These are phyloP conservation scores for Australoheros facetus DNA, from an alignment of 2,797 vertebrate species.

Conservation along the genomic window DNA sequence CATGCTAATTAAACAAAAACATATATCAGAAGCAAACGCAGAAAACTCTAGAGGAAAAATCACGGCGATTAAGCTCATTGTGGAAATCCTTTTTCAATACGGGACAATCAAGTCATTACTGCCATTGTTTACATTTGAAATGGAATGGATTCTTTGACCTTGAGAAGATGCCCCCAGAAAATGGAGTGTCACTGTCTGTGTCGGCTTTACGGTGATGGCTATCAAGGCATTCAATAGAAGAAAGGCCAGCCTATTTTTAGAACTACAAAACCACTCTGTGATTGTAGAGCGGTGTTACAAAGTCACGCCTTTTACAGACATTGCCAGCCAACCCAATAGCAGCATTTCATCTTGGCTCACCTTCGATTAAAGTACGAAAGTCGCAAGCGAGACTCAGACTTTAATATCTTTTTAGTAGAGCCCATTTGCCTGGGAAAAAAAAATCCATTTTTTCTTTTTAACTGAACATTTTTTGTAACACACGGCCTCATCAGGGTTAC, in stretches of 20 bases:
- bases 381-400: not conserved
- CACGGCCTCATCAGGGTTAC: not conserved
- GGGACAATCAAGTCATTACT: constrained; percentile 1
- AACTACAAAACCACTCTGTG: not conserved
- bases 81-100: not conserved
- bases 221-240: not conserved
- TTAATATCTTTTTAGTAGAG: not conserved
- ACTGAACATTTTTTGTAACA: not conserved
- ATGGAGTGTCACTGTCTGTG: not conserved
- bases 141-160: constrained; percentile 3
- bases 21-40: not conserved
- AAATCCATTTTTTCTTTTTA: not conserved
- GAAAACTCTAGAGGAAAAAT: not conserved
- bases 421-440: not conserved
- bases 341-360: not conserved
- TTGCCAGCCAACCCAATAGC: not conserved
- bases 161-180: constrained; percentile 2
- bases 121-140: not conserved
- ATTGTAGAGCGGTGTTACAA: not conserved
- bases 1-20: not conserved
- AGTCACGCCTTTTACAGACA: not conserved
- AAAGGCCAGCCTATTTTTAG: not conserved
- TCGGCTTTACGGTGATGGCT: not conserved
- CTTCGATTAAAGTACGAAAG: not conserved
- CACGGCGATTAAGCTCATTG: not conserved